A percentile compares a stretch with the other conserved stretches of the same genome.
Conservation (phyloP, 2,888 invertebrate genomes). For the Apantesis nais region DNA sequence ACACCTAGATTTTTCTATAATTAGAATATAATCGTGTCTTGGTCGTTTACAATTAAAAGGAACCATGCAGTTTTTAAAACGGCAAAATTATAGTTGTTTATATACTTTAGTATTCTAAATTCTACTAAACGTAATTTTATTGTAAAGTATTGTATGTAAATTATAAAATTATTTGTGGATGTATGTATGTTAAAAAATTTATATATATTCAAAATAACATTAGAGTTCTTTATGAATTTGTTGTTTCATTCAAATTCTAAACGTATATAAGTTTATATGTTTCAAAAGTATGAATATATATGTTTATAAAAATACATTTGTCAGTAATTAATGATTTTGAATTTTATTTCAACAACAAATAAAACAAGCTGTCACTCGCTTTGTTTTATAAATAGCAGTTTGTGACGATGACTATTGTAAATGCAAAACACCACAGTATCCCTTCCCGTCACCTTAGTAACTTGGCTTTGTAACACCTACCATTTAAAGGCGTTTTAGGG, state of each 20-base stretch:
- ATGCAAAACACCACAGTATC: background rate
- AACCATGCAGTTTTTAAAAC: background rate
- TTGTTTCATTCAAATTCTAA: too few relatives aligned
- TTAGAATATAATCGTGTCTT: constrained; percentile 64
- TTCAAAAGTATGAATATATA: too few relatives aligned
- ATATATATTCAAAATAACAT: background rate
- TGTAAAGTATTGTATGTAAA: too few relatives aligned
- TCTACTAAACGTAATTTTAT: too few relatives aligned
- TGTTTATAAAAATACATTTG: too few relatives aligned
- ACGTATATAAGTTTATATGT: too few relatives aligned
- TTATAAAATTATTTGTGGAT: background rate
- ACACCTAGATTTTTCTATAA: constrained; percentile 67
- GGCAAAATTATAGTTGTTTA: background rate
- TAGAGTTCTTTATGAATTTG: too few relatives aligned
- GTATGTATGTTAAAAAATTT: background rate
- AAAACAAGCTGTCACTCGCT: background rate
- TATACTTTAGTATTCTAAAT: background rate
- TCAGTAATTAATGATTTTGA: background rate
- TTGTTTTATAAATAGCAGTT: background rate
- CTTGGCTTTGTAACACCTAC: background rate
- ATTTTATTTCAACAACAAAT: background rate
- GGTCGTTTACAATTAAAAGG: constrained; percentile 46
- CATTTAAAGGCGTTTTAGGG: background rate
- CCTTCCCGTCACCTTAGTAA: too few relatives aligned
- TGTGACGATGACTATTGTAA: background rate